phyloP scores from a whole-genome alignment of 2,113 vertebrate species.

The Psittacara wagleri region DNA sequence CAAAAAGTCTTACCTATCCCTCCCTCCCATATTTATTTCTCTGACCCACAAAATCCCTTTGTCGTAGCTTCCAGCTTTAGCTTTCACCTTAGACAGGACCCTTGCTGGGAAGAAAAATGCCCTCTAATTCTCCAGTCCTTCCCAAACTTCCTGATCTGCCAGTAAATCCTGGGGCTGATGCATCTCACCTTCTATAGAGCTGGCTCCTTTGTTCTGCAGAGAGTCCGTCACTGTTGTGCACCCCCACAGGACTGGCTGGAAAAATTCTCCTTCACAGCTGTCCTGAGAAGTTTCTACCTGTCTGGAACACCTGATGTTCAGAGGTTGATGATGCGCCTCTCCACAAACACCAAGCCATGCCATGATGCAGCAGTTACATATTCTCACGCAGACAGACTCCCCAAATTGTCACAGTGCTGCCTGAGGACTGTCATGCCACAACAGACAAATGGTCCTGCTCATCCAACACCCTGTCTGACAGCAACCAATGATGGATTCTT shows the following conservation, averaged over 20 bases:
- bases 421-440: neutral
- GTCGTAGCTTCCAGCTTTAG: neutral
- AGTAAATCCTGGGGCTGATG: neutral
- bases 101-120: neutral
- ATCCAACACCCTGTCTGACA: constrained; percentile 45
- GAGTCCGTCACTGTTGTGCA: neutral
- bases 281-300: neutral
- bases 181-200: constrained; percentile 16
- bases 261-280: neutral
- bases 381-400: neutral
- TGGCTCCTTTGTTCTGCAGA: constrained; percentile 40
- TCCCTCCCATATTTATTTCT: neutral
- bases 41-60: neutral
- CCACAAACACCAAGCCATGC: neutral
- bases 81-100: neutral
- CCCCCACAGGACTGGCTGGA: neutral
- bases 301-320: neutral
- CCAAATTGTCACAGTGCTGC: neutral
- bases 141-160: neutral
- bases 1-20: neutral
- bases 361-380: neutral
- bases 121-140: neutral
- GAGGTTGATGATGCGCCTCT: neutral
- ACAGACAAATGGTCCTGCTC: constrained; percentile 46
- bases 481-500: constrained; percentile 41